Percentiles rank a stretch among this genome's conserved stretches.
These are phyloP conservation scores for Xiphophorus couchianus DNA, from an alignment of 2,113 vertebrate species.

Conservation along the genomic window DNA sequence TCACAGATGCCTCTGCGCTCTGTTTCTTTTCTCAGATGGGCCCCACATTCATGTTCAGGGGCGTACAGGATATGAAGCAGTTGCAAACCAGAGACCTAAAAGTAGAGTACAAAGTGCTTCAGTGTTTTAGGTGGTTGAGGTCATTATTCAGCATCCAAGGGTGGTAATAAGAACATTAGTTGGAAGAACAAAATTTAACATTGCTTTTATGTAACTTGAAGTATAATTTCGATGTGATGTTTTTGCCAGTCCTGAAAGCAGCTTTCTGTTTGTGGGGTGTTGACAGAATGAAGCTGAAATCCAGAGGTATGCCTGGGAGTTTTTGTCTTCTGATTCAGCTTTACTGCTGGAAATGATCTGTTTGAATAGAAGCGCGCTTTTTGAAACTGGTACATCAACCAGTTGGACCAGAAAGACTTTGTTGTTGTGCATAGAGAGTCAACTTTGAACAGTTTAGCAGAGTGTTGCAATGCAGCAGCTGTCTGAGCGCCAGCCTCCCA, in stretches of 20 bases:
- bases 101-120: not conserved
- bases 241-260: too few relatives aligned
- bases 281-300: too few relatives aligned
- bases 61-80: conserved; percentile 60
- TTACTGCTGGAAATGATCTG: conserved; percentile 10
- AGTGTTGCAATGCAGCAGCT: conserved; percentile 32
- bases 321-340: not conserved
- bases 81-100: conserved; percentile 14
- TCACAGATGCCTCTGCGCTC: conserved; percentile 22
- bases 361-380: conserved; percentile 28
- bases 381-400: conserved; percentile 15
- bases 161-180: conserved; percentile 15
- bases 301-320: too few relatives aligned
- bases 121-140: conserved; percentile 34
- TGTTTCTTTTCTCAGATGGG: conserved; percentile 37
- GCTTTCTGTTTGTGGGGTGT: not conserved
- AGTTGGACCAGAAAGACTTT: conserved; percentile 25
- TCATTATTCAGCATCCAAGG: conserved; percentile 5
- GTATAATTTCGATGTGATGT: not conserved
- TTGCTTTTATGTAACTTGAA: not conserved
- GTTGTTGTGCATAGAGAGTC: conserved; percentile 1
- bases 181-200: conserved; percentile 1
- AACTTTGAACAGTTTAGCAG: conserved; percentile 5
- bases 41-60: conserved; percentile 30
- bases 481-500: conserved; percentile 22